Base-by-base conservation (phyloP, 2,888 invertebrate genomes). In the Harpalus rubripes region DNA sequence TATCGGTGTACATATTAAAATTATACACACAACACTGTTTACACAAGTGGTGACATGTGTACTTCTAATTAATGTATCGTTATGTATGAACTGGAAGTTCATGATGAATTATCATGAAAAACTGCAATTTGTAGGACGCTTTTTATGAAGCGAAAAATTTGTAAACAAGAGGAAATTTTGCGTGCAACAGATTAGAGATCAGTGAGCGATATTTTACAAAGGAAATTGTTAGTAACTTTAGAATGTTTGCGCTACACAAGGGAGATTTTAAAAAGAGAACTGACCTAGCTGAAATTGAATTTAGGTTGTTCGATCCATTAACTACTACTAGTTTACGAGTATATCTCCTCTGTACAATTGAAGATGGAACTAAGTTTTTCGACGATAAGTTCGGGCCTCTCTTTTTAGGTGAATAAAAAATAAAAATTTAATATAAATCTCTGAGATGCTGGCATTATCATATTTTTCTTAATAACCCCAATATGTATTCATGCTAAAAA, bases 41-140 rank as follows among this genome's bases (percentile, higher is more conserved):
- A 39, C 15, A 63, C 32, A 18, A 10, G n/a, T 63, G 39, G 39
- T 52, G 44, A 74, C 74, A 74, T 52, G 56, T 74, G 74, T 74
- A 74, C 16, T 6, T 74, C 52, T 74, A 74, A 52, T 74, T 52
- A 74, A 52, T 44, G 44, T 74, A 52, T 74, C 44, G 44, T 56
- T 72, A 44, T 72, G 8, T 18, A 65, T 41, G 16, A 15, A 18
- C 16, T 8, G 16, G 72, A 16, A 41, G 32, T 32, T 52, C 44
- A 52, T 52, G 44, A 12, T 52, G 10, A 52, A 52, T 52, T 8
- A 12, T 52, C 44, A 52, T 52, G 44, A 52, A 52, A 52, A 52
- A 10, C 44, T 52, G 44, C 44, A 12, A 52, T 52, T 52, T 52
- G 44, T 52, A 52, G 10, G 10, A 32, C 10, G 44, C 44, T 52